Base-by-base conservation (phyloP, 2,797 vertebrate species). In the Microctenopoma lineatum region DNA sequence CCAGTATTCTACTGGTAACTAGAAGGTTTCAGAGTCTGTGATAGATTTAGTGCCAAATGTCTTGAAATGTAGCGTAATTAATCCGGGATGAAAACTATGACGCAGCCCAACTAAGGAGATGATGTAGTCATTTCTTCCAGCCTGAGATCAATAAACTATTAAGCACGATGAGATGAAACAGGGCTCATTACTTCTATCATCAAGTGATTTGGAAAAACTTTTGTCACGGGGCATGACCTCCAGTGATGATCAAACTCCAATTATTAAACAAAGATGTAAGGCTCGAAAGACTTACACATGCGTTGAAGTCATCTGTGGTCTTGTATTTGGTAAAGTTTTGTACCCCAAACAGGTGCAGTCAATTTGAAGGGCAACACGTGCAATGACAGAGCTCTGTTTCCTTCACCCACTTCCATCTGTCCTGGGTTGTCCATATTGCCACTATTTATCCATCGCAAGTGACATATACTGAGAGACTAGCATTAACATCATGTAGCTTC, bases 61-160 rank as follows among this genome's bases (percentile, higher is more conserved):
- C 32, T 32, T 32, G 5, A 18, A 50, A 59, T 29, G 26, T 48
- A 71, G 51, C 25, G 26, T 48, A 71, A 73, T 27, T 46, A 60
- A 16, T 53, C 34, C 0, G 1, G 4, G 51, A 25, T 27, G 12
- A 58, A 48, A 6, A 54, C 21, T 18, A 47, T 75, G 77, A 83
- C 65, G 75, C 60, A n/a, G 75, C 45, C 50, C 48, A 57, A 34
- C 63, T 60, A 54, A 62, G 58, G 25, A 70, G 59, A 73, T 67
- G 74, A 83, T 87, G 71, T 65, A 80, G 69, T 75, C 15, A 73
- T 84, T 85, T 80, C 63, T 76, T 57, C 36, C 26, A 46, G 51
- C 45, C 42, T 72, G 39, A 66, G 68, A 90, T 91, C 80, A 70
- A 86, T 85, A 80, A 27, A 59, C 70, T 71, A 81, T 81, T 75